phyloP scores from a whole-genome alignment of 2,888 invertebrate species.

The Troglohyphantes excavatus region DNA sequence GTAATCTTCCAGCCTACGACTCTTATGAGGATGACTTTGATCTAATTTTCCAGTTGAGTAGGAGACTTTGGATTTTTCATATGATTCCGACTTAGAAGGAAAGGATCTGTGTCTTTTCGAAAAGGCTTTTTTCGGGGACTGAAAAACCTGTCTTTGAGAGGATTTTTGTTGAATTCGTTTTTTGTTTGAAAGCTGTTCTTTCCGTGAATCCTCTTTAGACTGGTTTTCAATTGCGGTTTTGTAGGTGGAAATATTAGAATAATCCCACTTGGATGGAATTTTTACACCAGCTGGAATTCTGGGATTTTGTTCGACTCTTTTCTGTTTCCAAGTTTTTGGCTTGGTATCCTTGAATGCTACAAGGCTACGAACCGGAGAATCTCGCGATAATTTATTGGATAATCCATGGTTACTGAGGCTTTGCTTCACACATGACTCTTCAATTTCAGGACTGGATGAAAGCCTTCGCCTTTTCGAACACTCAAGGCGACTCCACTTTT shows the following conservation, averaged over 20 bases:
- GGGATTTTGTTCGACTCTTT: constrained; percentile 23
- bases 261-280: constrained; percentile 62
- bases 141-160: background rate
- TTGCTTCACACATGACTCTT: background rate
- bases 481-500: background rate
- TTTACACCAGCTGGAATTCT: constrained; percentile 70
- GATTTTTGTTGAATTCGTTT: background rate
- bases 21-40: background rate
- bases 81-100: background rate
- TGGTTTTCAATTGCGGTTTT: constrained; percentile 37
- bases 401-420: background rate
- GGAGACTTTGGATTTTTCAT: background rate
- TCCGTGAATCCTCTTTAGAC: background rate
- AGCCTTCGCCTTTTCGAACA: background rate
- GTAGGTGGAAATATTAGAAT: constrained; percentile 55
- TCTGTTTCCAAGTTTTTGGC: background rate
- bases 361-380: background rate
- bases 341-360: background rate
- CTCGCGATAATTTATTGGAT: background rate
- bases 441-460: background rate
- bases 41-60: background rate
- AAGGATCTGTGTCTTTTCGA: background rate
- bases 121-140: background rate
- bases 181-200: background rate
- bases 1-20: background rate